Conservation (phyloP, 2,113 vertebrate genomes). For the Leptodactylus fuscus region DNA sequence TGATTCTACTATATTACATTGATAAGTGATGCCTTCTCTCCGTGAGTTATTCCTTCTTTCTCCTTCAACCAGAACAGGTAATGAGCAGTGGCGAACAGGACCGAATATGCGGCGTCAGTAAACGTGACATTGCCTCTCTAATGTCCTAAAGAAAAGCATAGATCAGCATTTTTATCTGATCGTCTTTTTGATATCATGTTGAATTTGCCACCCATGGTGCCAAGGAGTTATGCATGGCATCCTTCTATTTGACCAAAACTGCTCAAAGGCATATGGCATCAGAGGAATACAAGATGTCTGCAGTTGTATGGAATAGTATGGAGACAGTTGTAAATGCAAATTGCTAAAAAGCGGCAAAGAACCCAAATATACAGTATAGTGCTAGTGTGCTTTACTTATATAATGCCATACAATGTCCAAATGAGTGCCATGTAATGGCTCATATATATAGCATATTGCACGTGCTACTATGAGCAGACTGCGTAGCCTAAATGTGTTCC, state of each 20-base stretch:
- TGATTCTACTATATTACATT: too few relatives aligned
- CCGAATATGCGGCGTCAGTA: neutral
- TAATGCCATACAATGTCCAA: too few relatives aligned
- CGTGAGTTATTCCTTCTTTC: neutral
- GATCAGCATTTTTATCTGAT: neutral
- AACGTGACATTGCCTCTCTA: neutral
- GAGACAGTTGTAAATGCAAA: neutral
- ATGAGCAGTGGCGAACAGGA: neutral
- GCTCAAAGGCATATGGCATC: neutral
- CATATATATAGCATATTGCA: too few relatives aligned
- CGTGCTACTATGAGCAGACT: too few relatives aligned
- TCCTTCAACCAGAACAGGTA: neutral
- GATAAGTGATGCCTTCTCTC: too few relatives aligned
- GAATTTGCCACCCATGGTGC: neutral
- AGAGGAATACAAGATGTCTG: too few relatives aligned
- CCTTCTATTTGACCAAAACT: neutral
- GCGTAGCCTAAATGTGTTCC: too few relatives aligned
- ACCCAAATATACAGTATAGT: too few relatives aligned
- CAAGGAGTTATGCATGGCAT: neutral
- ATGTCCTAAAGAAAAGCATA: neutral
- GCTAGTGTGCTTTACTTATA: too few relatives aligned
- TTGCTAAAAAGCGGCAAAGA: too few relatives aligned
- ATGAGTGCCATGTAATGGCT: too few relatives aligned
- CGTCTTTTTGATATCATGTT: neutral
- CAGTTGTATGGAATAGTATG: neutral